Percentiles rank a stretch among this genome's conserved stretches.
These are phyloP conservation scores for Agrochola circellaris DNA, from an alignment of 2,888 invertebrate genomes.

Conservation along the genomic window DNA sequence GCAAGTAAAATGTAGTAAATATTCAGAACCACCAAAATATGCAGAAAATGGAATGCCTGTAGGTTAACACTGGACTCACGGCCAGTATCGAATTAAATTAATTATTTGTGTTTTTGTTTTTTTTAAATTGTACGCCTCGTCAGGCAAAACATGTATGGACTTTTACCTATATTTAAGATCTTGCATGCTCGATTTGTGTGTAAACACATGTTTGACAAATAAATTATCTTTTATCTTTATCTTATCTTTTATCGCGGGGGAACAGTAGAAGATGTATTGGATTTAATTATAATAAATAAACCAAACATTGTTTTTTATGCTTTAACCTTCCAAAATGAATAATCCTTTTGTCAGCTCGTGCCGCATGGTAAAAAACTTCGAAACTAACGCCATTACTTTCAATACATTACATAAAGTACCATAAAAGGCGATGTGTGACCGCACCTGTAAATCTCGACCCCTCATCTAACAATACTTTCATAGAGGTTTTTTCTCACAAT, in stretches of 20 bases:
- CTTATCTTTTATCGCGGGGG: too few species aligned
- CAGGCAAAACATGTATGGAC: too few species aligned
- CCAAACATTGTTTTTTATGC: too few species aligned
- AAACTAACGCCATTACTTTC: slow-evolving; percentile 46
- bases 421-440: slow-evolving; percentile 54
- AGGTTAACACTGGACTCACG: neutral
- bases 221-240: too few species aligned
- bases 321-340: neutral
- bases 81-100: too few species aligned
- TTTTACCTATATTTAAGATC: too few species aligned
- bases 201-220: too few species aligned
- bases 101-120: too few species aligned
- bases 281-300: too few species aligned
- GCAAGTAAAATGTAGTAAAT: neutral
- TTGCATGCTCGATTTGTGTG: too few species aligned
- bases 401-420: slow-evolving; percentile 59
- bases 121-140: too few species aligned
- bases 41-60: neutral
- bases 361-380: neutral
- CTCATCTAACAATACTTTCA: slow-evolving; percentile 64
- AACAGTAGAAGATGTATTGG: too few species aligned
- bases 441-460: slow-evolving; percentile 60
- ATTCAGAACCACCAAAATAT: neutral
- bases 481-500: slow-evolving; percentile 64
- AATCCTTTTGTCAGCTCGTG: neutral